phyloP scores from a whole-genome alignment of 2,113 vertebrate genomes.

The pig (Sus scrofa) region DNA sequence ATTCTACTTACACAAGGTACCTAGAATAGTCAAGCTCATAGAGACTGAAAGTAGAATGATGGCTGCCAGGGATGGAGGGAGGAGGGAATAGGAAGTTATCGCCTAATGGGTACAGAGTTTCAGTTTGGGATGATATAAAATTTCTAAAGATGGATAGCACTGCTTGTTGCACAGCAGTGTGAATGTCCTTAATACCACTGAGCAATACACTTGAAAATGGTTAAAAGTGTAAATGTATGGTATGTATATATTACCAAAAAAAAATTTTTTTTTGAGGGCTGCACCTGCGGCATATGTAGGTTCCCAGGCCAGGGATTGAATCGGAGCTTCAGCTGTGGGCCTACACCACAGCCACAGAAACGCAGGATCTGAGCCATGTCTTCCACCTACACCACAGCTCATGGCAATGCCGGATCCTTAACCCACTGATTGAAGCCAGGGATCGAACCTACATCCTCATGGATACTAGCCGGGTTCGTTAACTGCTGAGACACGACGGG shows the following conservation, averaged over 20 bases:
- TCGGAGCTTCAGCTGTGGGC: too few species aligned
- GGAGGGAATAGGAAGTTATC: neutral
- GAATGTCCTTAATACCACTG: neutral
- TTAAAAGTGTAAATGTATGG: neutral
- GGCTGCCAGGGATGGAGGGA: neutral
- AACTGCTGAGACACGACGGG: too few species aligned
- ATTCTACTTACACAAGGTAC: neutral
- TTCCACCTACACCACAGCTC: too few species aligned
- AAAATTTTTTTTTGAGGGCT: neutral
- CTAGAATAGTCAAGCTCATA: neutral
- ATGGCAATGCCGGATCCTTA: too few species aligned
- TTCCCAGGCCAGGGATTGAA: too few species aligned
- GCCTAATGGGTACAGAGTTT: neutral
- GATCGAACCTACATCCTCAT: too few species aligned
- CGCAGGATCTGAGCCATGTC: too few species aligned
- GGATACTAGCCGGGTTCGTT: too few species aligned
- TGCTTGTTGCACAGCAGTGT: neutral
- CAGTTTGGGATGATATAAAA: neutral
- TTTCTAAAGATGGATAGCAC: neutral
- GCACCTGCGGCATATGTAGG: too few species aligned
- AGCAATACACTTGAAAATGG: neutral
- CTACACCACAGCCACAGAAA: too few species aligned
- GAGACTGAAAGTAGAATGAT: neutral
- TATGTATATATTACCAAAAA: neutral
- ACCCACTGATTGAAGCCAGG: too few species aligned